Conservation (phyloP, 2,113 vertebrate species). For the Electrona antarctica region DNA sequence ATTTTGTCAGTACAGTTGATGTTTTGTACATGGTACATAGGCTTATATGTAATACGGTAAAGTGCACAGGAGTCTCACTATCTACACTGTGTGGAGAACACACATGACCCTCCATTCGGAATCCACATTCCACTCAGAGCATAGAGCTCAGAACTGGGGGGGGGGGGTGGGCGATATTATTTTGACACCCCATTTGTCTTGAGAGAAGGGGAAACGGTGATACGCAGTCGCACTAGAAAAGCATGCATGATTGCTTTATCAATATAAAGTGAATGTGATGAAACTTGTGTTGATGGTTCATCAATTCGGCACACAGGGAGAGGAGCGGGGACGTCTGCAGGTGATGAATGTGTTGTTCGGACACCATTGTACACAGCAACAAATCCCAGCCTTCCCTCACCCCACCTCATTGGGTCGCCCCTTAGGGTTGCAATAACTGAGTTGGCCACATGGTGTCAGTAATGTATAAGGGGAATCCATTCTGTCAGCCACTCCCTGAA, state of each 20-base stretch:
- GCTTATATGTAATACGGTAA: too few relatives aligned
- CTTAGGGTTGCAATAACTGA: constrained; percentile 3
- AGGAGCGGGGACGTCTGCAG: constrained; percentile 36
- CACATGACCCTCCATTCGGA: constrained; percentile 2
- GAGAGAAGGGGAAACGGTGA: constrained; percentile 33
- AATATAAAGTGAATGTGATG: constrained; percentile 67
- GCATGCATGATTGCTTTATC: constrained; percentile 71
- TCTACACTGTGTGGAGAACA: too few relatives aligned
- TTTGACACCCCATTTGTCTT: constrained; percentile 68
- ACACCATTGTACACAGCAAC: constrained; percentile 30
- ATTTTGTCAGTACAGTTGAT: neutral
- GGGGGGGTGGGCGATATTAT: constrained; percentile 9
- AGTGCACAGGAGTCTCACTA: too few relatives aligned
- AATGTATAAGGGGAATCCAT: constrained; percentile 38
- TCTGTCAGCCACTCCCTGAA: constrained; percentile 26
- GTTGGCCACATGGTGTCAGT: constrained; percentile 67
- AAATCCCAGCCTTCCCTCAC: constrained; percentile 20
- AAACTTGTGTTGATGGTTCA: constrained; percentile 66
- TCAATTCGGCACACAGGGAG: constrained; percentile 57
- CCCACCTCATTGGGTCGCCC: neutral
- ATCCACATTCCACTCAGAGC: constrained; percentile 29
- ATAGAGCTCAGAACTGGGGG: neutral
- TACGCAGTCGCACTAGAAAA: constrained; percentile 51
- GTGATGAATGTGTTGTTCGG: constrained; percentile 68
- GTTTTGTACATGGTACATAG: neutral